Evolutionary conservation across 2,888 invertebrate species (phyloP).

Genomic region (Mesochorus sp.): DNA sequence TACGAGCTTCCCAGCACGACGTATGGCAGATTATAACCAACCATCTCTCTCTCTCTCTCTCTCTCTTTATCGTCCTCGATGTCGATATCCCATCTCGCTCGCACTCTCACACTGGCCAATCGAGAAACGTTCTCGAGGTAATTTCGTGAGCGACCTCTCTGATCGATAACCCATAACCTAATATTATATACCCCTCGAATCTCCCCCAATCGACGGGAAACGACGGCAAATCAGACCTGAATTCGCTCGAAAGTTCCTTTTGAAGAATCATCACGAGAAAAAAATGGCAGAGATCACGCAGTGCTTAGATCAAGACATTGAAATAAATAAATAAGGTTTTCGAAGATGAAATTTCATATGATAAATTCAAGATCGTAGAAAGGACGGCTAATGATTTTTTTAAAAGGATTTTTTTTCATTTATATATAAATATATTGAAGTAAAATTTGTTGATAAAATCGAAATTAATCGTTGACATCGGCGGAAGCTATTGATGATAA

Average conservation of each 20-base stretch:
- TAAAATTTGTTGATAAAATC: too few relatives aligned
- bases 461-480: too few relatives aligned
- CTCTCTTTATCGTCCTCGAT: not conserved
- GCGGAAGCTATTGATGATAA: too few relatives aligned
- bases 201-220: not conserved
- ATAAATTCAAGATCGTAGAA: too few relatives aligned
- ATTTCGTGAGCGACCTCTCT: conserved; percentile 74
- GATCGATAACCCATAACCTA: conserved; percentile 74
- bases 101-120: conserved; percentile 68
- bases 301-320: too few relatives aligned
- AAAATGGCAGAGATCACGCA: too few relatives aligned
- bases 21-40: conserved; percentile 79
- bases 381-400: too few relatives aligned
- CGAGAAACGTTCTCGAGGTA: conserved; percentile 72
- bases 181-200: conserved; percentile 9
- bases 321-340: too few relatives aligned
- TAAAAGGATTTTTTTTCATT: too few relatives aligned
- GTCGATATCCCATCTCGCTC: conserved; percentile 31
- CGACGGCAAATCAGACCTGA: not conserved
- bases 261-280: not conserved
- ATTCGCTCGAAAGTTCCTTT: not conserved
- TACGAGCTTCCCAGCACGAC: conserved; percentile 73
- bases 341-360: too few relatives aligned
- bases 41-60: conserved; percentile 48
- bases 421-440: too few relatives aligned